Percentiles rank a stretch among this genome's conserved stretches.
These are phyloP conservation scores for Megaceryle alcyon DNA, from an alignment of 2,797 vertebrate species.

Conservation along the genomic window DNA sequence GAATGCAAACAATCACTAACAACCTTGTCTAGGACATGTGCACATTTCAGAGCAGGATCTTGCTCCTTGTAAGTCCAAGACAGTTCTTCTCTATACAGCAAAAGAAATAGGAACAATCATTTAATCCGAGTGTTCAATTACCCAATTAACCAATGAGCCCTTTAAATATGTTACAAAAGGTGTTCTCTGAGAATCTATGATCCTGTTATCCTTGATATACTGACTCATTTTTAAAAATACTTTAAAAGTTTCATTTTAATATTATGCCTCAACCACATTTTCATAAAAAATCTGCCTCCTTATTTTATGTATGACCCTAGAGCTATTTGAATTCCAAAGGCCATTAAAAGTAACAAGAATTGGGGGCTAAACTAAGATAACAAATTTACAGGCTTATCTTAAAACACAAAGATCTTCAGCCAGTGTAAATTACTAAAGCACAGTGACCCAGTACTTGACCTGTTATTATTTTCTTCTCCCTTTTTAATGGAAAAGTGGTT, in stretches of 20 bases:
- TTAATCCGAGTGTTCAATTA: slow-evolving; percentile 14
- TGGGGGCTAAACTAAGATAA: neutral
- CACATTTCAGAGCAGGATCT: neutral
- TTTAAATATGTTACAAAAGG: neutral
- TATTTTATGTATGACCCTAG: slow-evolving; percentile 11
- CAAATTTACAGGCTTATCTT: neutral
- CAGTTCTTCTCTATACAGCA: neutral
- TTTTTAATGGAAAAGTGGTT: neutral
- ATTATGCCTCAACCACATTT: slow-evolving; percentile 2
- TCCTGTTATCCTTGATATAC: neutral
- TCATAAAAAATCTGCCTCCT: neutral
- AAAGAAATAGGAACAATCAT: neutral
- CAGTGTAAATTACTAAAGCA: neutral
- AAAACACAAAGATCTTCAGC: neutral
- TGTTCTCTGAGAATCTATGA: neutral
- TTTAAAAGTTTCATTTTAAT: slow-evolving; percentile 16
- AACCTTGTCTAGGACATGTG: neutral
- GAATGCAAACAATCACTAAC: neutral
- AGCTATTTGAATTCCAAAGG: slow-evolving; percentile 16
- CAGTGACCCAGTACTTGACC: neutral
- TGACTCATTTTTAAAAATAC: slow-evolving; percentile 45
- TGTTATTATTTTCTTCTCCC: neutral
- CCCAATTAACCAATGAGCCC: slow-evolving; percentile 23
- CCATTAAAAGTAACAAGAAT: slow-evolving; percentile 8
- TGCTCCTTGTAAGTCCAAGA: neutral